Percentiles rank a stretch among this genome's conserved stretches.
Conservation (phyloP, 2,797 vertebrate species). For the Spatula clypeata region DNA sequence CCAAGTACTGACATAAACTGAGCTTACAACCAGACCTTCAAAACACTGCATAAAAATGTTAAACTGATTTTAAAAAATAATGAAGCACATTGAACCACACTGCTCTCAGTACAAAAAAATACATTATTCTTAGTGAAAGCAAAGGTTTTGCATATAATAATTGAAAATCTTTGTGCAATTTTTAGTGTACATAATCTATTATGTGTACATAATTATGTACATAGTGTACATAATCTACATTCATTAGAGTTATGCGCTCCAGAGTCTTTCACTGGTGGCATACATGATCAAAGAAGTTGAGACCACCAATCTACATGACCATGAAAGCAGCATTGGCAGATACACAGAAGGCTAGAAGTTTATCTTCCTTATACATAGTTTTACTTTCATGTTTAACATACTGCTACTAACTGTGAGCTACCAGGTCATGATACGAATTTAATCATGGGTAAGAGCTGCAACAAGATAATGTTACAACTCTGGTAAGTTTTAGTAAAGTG, state of each 20-base stretch:
- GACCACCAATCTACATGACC: background rate
- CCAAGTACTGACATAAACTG: background rate
- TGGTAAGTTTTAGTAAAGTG: background rate
- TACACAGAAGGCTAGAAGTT: background rate
- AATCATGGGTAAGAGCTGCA: background rate
- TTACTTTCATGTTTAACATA: too few relatives aligned
- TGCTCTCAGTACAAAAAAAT: background rate
- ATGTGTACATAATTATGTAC: background rate
- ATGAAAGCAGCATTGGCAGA: background rate
- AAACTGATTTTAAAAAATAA: background rate
- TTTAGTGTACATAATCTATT: background rate
- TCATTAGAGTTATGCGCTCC: background rate
- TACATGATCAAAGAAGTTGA: rapidly evolving
- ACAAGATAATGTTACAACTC: background rate
- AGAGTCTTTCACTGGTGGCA: background rate
- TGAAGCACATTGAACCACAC: background rate
- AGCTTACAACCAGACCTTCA: background rate
- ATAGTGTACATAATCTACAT: background rate
- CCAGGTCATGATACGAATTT: background rate
- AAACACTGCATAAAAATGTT: rapidly evolving
- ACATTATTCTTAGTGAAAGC: background rate
- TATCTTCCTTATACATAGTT: background rate
- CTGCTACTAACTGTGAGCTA: background rate
- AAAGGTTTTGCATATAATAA: background rate
- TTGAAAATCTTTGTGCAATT: too few relatives aligned